Evolutionary conservation across 2,888 invertebrate genomes (phyloP).

Genomic region (Troides aeacus): DNA sequence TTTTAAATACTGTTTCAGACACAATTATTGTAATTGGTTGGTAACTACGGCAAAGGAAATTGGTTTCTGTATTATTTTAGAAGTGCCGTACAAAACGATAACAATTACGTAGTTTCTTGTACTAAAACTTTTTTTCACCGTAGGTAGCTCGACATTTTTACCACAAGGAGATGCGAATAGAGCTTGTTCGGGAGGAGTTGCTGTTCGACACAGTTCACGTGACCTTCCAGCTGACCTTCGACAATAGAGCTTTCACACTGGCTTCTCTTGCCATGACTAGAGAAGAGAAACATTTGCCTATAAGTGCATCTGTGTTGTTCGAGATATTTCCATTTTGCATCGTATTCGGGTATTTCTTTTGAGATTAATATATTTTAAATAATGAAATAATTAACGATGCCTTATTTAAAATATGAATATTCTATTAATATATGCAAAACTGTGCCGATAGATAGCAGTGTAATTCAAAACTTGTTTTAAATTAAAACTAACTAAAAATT

Average conservation of each 20-base stretch:
- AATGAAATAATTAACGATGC: too few relatives aligned
- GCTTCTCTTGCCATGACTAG: constrained; percentile 91
- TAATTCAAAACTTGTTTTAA: too few relatives aligned
- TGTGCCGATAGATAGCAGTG: not conserved
- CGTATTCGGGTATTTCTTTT: constrained; percentile 89
- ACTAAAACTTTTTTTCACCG: constrained; percentile 30
- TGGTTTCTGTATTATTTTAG: too few relatives aligned
- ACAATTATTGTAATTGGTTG: too few relatives aligned
- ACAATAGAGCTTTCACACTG: constrained; percentile 93
- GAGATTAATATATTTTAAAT: not conserved
- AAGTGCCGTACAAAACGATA: not conserved
- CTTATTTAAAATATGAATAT: not conserved
- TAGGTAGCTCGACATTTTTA: constrained; percentile 95
- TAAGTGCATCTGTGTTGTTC: constrained; percentile 93
- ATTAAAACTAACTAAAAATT: not conserved
- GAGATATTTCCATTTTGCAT: constrained; percentile 99
- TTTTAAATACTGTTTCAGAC: too few relatives aligned
- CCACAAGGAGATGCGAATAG: constrained; percentile 96
- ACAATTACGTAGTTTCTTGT: not conserved
- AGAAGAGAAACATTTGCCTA: constrained; percentile 93
- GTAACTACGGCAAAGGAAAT: too few relatives aligned
- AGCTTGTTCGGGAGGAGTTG: constrained; percentile 91
- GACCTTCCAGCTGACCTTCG: constrained; percentile 95
- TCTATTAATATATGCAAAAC: not conserved
- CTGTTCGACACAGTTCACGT: constrained; percentile 95